Conservation (phyloP, 2,113 vertebrate species). For the Columba janthina region DNA sequence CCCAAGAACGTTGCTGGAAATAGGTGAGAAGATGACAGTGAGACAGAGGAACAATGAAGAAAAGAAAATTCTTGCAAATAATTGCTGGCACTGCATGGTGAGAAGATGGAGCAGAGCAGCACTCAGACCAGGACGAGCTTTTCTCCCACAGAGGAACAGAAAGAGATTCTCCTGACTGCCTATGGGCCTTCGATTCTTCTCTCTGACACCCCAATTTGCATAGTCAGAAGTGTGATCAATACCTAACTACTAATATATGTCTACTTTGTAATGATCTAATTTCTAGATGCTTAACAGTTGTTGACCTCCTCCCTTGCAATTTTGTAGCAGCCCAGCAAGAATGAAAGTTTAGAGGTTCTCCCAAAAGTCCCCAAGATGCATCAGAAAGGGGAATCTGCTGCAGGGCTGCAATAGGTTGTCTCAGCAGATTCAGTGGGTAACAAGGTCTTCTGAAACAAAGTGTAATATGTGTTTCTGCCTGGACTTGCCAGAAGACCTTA, state of each 20-base stretch:
- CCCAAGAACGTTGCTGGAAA: background rate
- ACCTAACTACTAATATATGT: background rate
- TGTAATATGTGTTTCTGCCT: constrained; percentile 19
- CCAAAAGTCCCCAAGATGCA: background rate
- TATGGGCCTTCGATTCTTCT: background rate
- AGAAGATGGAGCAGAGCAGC: background rate
- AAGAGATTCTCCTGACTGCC: background rate
- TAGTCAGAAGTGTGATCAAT: background rate
- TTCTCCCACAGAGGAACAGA: background rate
- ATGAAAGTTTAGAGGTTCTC: background rate
- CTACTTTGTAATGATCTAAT: background rate
- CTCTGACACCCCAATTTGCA: background rate
- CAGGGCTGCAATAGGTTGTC: background rate
- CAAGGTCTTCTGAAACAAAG: background rate
- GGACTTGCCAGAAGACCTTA: constrained; percentile 47
- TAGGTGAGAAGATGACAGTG: background rate
- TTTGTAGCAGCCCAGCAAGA: background rate
- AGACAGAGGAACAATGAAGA: background rate
- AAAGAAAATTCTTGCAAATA: background rate
- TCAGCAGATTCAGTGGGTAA: constrained; percentile 26
- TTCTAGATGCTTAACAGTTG: background rate
- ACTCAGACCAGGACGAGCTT: background rate
- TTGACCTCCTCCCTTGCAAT: background rate
- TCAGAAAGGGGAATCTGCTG: background rate
- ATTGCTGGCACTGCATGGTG: background rate